These are phyloP conservation scores for Sorex fumeus DNA, from an alignment of 2,113 vertebrate species.

Conservation along the genomic window DNA sequence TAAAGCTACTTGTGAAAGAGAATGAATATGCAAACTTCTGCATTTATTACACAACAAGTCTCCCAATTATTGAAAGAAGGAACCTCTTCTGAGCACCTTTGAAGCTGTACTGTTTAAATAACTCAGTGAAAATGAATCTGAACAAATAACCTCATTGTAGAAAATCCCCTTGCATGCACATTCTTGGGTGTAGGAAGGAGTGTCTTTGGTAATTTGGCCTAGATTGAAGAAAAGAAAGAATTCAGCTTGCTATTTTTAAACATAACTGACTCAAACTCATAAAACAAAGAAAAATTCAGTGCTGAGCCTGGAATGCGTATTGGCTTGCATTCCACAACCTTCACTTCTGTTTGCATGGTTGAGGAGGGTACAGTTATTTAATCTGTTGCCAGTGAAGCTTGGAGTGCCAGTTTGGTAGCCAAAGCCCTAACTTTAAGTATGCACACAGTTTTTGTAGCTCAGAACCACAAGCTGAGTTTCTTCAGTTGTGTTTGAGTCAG, in stretches of 20 bases:
- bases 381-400: slow-evolving; percentile 47
- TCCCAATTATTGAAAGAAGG: not conserved
- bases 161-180: slow-evolving; percentile 44
- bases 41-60: not conserved
- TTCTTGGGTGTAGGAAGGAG: slow-evolving; percentile 52
- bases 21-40: not conserved
- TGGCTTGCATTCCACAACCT: slow-evolving; percentile 51
- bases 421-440: slow-evolving; percentile 28
- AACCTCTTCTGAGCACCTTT: slow-evolving; percentile 14
- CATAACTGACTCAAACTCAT: slow-evolving; percentile 66
- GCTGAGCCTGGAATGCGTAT: slow-evolving; percentile 65
- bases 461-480: not conserved
- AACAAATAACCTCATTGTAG: slow-evolving; percentile 5
- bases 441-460: not conserved
- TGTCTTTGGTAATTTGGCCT: slow-evolving; percentile 62
- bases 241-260: slow-evolving; percentile 75
- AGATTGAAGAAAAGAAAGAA: slow-evolving; percentile 48
- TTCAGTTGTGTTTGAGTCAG: not conserved
- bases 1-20: slow-evolving; percentile 1
- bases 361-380: not conserved
- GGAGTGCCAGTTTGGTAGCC: not conserved
- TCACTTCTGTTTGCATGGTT: not conserved
- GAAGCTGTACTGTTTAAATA: slow-evolving; percentile 60
- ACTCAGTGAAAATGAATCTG: slow-evolving; percentile 54
- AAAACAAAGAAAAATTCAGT: slow-evolving; percentile 71